Evolutionary conservation across 2,797 vertebrate species (phyloP).

Genomic region (Avahi laniger): DNA sequence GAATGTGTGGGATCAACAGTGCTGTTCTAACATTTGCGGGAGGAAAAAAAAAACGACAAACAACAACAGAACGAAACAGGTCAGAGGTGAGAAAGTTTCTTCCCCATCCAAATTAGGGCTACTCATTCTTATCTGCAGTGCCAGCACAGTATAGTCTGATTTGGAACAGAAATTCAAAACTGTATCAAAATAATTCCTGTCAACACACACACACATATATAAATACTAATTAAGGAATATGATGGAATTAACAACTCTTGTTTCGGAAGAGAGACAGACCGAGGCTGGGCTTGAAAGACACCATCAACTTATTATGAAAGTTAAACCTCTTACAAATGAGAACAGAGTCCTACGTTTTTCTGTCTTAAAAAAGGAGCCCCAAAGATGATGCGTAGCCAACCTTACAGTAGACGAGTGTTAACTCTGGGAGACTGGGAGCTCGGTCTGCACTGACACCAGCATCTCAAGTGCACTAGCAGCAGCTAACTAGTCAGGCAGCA

Average conservation of each 20-base stretch:
- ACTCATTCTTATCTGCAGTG: neutral
- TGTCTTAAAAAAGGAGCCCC: slow-evolving; percentile 28
- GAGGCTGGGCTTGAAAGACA: slow-evolving; percentile 50
- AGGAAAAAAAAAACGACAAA: neutral
- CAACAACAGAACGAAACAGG: neutral
- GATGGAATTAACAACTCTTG: neutral
- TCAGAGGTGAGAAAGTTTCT: neutral
- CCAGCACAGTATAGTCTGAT: slow-evolving; percentile 14
- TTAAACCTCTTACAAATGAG: slow-evolving; percentile 31
- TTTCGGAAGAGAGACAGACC: slow-evolving; percentile 37
- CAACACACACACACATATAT: neutral
- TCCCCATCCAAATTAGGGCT: neutral
- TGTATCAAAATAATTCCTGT: neutral
- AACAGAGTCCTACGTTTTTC: slow-evolving; percentile 19
- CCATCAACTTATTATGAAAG: neutral
- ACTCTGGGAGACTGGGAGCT: neutral
- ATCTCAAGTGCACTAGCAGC: accelerated
- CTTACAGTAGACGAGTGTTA: neutral
- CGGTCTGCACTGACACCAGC: accelerated
- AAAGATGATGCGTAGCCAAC: neutral
- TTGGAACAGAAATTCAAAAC: slow-evolving; percentile 9
- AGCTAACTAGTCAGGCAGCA: neutral
- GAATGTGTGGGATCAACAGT: slow-evolving; percentile 21
- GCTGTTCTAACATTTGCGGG: neutral
- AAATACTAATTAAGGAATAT: neutral